A percentile compares a stretch with the other conserved stretches of the same genome.
Conservation (phyloP, 2,113 vertebrate species). For the Bostrychus sinensis region DNA sequence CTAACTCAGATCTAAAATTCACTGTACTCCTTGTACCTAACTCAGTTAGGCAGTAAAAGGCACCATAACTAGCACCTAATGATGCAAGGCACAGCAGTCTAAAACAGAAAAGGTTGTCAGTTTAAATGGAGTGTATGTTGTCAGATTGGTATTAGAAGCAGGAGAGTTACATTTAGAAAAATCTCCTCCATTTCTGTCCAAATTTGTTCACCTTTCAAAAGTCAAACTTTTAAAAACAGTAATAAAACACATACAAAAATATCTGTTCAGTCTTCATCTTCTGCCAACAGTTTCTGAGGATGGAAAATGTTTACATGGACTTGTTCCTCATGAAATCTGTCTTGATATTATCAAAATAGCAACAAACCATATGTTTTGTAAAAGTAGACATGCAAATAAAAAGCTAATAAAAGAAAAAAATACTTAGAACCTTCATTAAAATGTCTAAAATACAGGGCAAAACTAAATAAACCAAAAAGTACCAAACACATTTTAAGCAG, state of each 20-base stretch:
- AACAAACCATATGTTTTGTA: constrained; percentile 20
- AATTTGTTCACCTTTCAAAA: constrained; percentile 71
- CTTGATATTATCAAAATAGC: constrained; percentile 33
- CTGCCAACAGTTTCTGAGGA: constrained; percentile 37
- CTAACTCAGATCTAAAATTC: background rate
- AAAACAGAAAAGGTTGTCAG: constrained; percentile 27
- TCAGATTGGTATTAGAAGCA: constrained; percentile 37
- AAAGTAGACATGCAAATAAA: constrained; percentile 26
- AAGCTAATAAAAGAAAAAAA: constrained; percentile 40
- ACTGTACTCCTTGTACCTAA: constrained; percentile 19
- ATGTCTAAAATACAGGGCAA: constrained; percentile 42
- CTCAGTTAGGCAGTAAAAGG: constrained; percentile 35
- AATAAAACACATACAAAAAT: constrained; percentile 45
- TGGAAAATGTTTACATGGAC: constrained; percentile 12
- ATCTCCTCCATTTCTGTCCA: constrained; percentile 47
- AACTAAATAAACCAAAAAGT: constrained; percentile 59
- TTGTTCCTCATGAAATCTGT: constrained; percentile 27
- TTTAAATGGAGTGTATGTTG: constrained; percentile 37
- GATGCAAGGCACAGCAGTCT: constrained; percentile 53
- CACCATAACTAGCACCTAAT: constrained; percentile 25
- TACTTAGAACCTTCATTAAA: constrained; percentile 70
- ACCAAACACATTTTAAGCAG: constrained; percentile 58
- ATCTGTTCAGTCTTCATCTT: constrained; percentile 68
- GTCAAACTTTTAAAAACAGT: constrained; percentile 31
- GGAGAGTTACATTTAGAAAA: constrained; percentile 29